phyloP scores from a whole-genome alignment of 2,113 vertebrate species.

The Myotis yumanensis region DNA sequence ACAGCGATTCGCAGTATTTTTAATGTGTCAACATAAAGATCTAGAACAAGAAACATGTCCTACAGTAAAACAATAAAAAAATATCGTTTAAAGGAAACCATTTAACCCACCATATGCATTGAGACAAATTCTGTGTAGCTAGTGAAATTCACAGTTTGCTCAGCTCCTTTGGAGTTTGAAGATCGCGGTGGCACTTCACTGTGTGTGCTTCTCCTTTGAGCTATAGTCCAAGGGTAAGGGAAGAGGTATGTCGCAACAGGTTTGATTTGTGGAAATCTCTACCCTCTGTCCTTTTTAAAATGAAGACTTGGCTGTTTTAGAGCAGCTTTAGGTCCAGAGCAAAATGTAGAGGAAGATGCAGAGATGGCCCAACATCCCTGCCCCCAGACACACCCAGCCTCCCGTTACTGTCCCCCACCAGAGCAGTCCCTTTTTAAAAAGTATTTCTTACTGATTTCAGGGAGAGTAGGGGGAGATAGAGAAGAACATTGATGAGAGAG shows the following conservation, averaged over 20 bases:
- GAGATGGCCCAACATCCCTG: not conserved
- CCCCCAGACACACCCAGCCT: too few species aligned
- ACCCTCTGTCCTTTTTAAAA: not conserved
- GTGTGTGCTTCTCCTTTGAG: constrained; percentile 47
- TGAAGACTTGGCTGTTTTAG: not conserved
- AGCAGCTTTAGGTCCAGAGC: not conserved
- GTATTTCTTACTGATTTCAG: too few species aligned
- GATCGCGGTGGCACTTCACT: constrained; percentile 16
- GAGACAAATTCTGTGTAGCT: constrained; percentile 61
- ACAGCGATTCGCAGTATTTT: not conserved
- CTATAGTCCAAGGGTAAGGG: not conserved
- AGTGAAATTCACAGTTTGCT: constrained; percentile 72
- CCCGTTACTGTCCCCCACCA: not conserved
- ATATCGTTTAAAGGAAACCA: constrained; percentile 22
- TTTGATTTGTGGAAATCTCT: constrained; percentile 65
- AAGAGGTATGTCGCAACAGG: constrained; percentile 51
- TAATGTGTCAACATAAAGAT: not conserved
- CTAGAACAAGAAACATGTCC: constrained; percentile 22
- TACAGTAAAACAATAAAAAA: not conserved
- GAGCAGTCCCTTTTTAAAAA: not conserved
- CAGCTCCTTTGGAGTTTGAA: constrained; percentile 62
- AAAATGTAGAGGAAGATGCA: not conserved
- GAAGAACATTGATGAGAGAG: too few species aligned
- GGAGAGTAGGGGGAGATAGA: too few species aligned
- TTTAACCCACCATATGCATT: constrained; percentile 47